These are phyloP conservation scores for Homarus gammarus DNA, from an alignment of 2,888 invertebrate species.

Conservation along the genomic window DNA sequence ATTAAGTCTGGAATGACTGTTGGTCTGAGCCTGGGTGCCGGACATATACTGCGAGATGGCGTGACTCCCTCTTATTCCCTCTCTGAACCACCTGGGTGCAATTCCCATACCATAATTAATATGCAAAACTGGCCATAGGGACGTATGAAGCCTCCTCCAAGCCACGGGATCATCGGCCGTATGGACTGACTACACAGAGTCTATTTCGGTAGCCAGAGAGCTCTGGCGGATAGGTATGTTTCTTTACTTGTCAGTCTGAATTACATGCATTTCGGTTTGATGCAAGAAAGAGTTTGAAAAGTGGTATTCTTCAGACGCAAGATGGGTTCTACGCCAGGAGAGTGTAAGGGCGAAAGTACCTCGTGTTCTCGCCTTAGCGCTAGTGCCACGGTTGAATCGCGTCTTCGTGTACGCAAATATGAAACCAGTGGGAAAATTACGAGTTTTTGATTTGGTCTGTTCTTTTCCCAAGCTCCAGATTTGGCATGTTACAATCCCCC, in stretches of 20 bases:
- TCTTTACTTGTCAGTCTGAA: conserved; percentile 63
- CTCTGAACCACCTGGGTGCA: conserved; percentile 65
- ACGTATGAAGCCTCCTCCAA: neutral
- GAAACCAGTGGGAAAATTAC: conserved; percentile 63
- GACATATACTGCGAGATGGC: conserved; percentile 68
- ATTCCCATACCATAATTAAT: conserved; percentile 72
- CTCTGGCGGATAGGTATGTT: conserved; percentile 43
- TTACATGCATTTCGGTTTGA: conserved; percentile 68
- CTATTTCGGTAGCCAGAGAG: neutral
- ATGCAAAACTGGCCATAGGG: conserved; percentile 56
- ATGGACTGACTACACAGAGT: neutral
- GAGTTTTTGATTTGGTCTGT: conserved; percentile 66
- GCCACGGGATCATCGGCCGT: conserved; percentile 5
- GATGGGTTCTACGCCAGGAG: conserved; percentile 22
- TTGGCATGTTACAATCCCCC: conserved; percentile 50
- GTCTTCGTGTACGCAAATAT: conserved; percentile 56
- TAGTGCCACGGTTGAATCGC: conserved; percentile 32
- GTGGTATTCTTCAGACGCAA: conserved; percentile 35
- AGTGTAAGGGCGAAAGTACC: conserved; percentile 25
- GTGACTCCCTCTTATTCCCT: conserved; percentile 68
- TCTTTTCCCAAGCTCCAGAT: conserved; percentile 56
- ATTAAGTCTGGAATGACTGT: conserved; percentile 68
- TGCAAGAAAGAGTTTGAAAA: conserved; percentile 62
- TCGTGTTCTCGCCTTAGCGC: neutral
- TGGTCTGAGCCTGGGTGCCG: conserved; percentile 61